A percentile compares a stretch with the other conserved stretches of the same genome.
phyloP scores from a whole-genome alignment of 2,888 invertebrate genomes.

The Polia nebulosa region DNA sequence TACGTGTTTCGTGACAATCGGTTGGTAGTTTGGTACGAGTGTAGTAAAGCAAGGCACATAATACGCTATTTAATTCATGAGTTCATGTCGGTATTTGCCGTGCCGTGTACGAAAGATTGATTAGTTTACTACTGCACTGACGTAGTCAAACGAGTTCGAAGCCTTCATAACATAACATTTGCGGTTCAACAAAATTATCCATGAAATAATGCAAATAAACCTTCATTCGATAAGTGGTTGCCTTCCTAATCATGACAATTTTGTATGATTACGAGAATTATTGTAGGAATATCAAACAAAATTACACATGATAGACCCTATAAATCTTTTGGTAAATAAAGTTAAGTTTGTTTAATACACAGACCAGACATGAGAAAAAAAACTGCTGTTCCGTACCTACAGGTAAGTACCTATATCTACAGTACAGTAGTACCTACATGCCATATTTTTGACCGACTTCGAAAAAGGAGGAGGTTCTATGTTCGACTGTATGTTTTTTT shows the following conservation, averaged over 20 bases:
- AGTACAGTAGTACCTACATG: background rate
- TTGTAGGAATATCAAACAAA: conserved; percentile 43
- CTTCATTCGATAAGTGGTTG: conserved; percentile 24
- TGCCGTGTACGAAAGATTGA: conserved; percentile 49
- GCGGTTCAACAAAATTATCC: conserved; percentile 26
- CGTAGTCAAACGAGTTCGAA: conserved; percentile 15
- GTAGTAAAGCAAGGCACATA: conserved; percentile 34
- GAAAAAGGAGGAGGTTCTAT: too few species aligned
- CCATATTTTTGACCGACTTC: background rate
- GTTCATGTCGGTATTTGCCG: conserved; percentile 51
- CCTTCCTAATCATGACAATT: conserved; percentile 35
- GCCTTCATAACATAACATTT: conserved; percentile 40
- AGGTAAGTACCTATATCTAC: too few species aligned
- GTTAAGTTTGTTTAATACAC: conserved; percentile 1
- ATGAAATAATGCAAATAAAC: conserved; percentile 51
- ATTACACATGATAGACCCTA: conserved; percentile 41
- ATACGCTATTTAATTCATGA: conserved; percentile 62
- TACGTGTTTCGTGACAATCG: conserved; percentile 57
- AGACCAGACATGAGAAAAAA: background rate
- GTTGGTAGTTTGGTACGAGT: conserved; percentile 8
- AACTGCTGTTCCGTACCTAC: background rate
- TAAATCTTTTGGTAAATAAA: conserved; percentile 36
- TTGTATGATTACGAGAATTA: conserved; percentile 47
- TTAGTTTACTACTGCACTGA: conserved; percentile 31
- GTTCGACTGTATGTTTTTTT: too few species aligned